Evolutionary conservation across 1,140 invertebrate species (phyloP).

Genomic region (Drosophila trapezifrons): DNA sequence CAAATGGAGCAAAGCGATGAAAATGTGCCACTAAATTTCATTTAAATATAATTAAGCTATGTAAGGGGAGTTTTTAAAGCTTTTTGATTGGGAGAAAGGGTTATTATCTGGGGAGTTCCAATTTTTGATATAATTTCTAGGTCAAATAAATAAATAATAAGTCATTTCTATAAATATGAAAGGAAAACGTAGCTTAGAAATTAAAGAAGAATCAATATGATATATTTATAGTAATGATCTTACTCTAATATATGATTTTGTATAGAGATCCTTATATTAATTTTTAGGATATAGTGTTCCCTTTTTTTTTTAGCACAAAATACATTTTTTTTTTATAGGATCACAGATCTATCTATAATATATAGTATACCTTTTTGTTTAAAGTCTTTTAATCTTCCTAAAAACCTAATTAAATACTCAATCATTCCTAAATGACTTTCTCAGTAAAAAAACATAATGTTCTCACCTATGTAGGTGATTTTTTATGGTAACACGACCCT

Average conservation of each 20-base stretch:
- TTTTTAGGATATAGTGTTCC: no score
- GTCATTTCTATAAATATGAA: background rate
- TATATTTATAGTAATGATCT: no score
- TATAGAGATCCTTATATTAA: no score
- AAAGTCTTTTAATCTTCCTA: background rate
- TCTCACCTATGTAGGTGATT: background rate
- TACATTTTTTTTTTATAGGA: no score
- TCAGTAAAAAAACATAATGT: background rate
- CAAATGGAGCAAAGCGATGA: background rate
- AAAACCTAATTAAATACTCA: background rate
- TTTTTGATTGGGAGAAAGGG: no score
- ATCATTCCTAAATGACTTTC: background rate
- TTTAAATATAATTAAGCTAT: background rate
- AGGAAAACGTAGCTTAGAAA: background rate
- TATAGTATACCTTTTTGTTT: background rate
- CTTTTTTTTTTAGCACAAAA: no score
- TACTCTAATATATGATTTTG: no score
- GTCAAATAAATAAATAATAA: background rate
- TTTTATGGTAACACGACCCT: background rate
- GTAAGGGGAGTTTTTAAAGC: background rate
- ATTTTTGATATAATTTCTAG: background rate
- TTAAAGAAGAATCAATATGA: no score
- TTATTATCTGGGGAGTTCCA: background rate
- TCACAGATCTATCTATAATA: background rate
- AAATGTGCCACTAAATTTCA: background rate